phyloP scores from a whole-genome alignment of 2,797 vertebrate genomes.

The Halcyon smyrnensis region DNA sequence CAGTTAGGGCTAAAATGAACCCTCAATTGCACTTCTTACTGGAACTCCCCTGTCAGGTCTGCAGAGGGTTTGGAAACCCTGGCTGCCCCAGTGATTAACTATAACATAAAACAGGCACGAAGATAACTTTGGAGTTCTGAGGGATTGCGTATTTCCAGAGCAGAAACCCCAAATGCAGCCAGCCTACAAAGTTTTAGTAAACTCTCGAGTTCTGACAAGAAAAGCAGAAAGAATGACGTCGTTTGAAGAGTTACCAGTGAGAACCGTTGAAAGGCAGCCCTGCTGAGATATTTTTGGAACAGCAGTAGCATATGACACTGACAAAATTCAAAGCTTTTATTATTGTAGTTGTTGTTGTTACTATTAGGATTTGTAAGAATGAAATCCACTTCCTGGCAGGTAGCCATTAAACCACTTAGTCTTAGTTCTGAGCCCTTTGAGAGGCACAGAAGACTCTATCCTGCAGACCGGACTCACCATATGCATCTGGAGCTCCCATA shows the following conservation, averaged over 20 bases:
- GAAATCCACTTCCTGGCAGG: neutral
- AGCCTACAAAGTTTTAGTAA: neutral
- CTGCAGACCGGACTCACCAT: neutral
- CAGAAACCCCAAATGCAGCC: neutral
- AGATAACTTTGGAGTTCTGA: neutral
- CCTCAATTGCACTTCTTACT: neutral
- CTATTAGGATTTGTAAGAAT: neutral
- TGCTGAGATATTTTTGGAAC: neutral
- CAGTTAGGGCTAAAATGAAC: neutral
- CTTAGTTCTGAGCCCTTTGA: neutral
- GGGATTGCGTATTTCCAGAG: constrained; percentile 23
- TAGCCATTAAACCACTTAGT: neutral
- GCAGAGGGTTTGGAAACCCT: neutral
- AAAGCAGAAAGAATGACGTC: neutral
- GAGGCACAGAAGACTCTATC: neutral
- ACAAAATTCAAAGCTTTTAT: neutral
- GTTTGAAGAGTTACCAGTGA: neutral
- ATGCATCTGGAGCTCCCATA: neutral
- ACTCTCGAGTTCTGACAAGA: neutral
- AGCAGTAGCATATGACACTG: neutral
- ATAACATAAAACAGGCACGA: neutral
- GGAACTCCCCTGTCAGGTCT: neutral
- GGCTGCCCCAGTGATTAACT: neutral
- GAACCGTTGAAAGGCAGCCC: neutral
- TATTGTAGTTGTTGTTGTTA: neutral